Base-by-base conservation (phyloP, 2,113 vertebrate species). In the Chaenocephalus aceratus region DNA sequence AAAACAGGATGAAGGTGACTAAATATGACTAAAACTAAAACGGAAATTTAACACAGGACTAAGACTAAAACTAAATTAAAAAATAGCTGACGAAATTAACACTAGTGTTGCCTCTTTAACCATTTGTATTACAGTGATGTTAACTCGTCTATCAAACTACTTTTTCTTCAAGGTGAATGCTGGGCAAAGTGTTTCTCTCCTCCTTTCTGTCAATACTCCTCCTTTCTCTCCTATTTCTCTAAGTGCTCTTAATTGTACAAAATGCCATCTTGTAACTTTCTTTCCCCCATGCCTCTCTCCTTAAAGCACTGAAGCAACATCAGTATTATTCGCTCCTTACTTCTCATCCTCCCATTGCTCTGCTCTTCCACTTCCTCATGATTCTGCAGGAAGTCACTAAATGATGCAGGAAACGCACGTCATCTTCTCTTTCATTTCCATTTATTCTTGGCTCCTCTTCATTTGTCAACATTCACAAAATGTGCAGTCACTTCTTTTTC, bases 391-490 rank as follows among this genome's bases (percentile, higher is more conserved):
- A 88, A 88, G 85, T 84, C 15, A 34, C 68, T 72, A 57, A 49
- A 7, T 75, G 72, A 73, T 9, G 13, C 59, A 84, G 86, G 80
- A 88, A 86, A 80, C 15, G 67, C 1, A 1, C n/a, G 48, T 76
- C 85, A 62, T 87, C 82, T 58, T 54, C 70, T 46, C 85, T 81
- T 90, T 83, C 76, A 65, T 52, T 81, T 90, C 80, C 74, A 65
- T 52, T 84, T 60, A 63, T 79, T 63, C 23, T 0, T 16, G 0
- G 58, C 79, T 73, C 72, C 68, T 75, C 88, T 64, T 80, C 77
- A 72, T 83, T 71, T 82, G 56, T 85, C 60, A 75, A 48, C 82
- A 11, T 86, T 88, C 82, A 78, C 71, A 84, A 88, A 89, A 77
- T 80, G 67, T 72, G 83, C 82, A 60, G 56, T 86, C 56, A 71